Base-by-base conservation (phyloP, 2,113 vertebrate species). In the Coreoperca whiteheadi region DNA sequence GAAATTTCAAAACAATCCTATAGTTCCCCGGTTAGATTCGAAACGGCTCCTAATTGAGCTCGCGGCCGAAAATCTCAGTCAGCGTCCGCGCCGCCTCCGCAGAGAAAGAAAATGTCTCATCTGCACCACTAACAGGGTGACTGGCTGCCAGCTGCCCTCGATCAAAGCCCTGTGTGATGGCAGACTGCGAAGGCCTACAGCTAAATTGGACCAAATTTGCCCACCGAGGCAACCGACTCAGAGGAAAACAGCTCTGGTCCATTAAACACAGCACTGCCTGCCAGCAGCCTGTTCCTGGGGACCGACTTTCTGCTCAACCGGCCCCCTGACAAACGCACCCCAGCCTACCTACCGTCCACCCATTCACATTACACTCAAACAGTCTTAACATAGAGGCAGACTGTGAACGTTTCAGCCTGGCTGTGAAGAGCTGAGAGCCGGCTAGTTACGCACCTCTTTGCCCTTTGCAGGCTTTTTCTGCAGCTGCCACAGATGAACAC, bases 191-290 rank as follows among this genome's bases (percentile, higher is more conserved):
- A 32, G 64, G 15, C 75, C 65, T 9, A n/a, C 43, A 30, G 80
- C 21, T 57, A 57, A 81, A 88, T 41, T 74, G 68, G 61, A 74
- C 56, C 50, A 21, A 86, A 78, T 86, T 60, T 81, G 21, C 77
- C 77, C 77, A 81, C 41, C 1, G 32, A 78, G 39, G 53, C 50
- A 46, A 46, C 54, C 6, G 15, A 48, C 74, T 63, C 43, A 11
- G 28, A 83, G 53, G 32, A 56, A 66, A 81, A 63, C 65, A 56
- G 76, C 61, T 66, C 30, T 6, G 75, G 18, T 51, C 74, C 83
- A 68, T 85, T 80, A 79, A 67, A 34, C 79, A 30, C 71, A 28
- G 64, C 63, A 48, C 16, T 1, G 43, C 50, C 67, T 56, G 70
- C 51, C 37, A 56, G 53, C 28, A 61, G 51, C 46, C 23, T 3